A percentile compares a stretch with the other conserved stretches of the same genome.
phyloP scores from a whole-genome alignment of 2,797 vertebrate genomes.

The Rhynchonycteris naso region DNA sequence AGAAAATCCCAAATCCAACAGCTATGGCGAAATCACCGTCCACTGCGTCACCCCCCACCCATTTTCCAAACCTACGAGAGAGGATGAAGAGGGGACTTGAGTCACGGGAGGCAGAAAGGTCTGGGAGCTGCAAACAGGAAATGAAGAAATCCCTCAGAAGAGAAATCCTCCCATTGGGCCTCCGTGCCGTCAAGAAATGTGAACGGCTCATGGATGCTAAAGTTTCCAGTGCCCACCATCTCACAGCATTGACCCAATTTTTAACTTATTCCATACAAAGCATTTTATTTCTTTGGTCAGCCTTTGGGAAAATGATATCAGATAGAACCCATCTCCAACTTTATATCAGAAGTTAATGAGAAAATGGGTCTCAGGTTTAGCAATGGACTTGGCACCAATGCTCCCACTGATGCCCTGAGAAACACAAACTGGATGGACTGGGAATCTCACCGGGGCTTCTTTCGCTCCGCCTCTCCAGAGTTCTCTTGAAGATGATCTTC shows the following conservation, averaged over 20 bases:
- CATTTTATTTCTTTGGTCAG: neutral
- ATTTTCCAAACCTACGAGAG: neutral
- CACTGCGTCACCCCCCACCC: neutral
- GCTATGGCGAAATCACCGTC: neutral
- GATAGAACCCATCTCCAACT: constrained; percentile 44
- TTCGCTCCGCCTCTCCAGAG: constrained; percentile 16
- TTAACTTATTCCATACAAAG: constrained; percentile 48
- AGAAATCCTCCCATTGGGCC: neutral
- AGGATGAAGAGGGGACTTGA: neutral
- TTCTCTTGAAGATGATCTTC: constrained; percentile 17
- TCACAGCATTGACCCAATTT: constrained; percentile 3
- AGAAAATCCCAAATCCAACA: neutral
- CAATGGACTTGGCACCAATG: constrained; percentile 34
- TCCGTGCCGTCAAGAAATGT: neutral
- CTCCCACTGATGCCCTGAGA: constrained; percentile 22
- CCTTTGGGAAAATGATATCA: constrained; percentile 47
- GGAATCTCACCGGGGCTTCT: constrained; percentile 46
- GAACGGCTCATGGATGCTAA: neutral
- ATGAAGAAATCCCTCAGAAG: neutral
- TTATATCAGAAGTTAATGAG: constrained; percentile 57
- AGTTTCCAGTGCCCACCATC: neutral
- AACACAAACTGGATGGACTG: constrained; percentile 49
- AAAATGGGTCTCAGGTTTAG: constrained; percentile 47
- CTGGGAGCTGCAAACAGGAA: neutral
- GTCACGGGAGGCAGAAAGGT: neutral